A percentile compares a stretch with the other conserved stretches of the same genome.
Evolutionary conservation across 2,888 invertebrate species (phyloP).

Genomic region (Chymomyza procnemis): DNA sequence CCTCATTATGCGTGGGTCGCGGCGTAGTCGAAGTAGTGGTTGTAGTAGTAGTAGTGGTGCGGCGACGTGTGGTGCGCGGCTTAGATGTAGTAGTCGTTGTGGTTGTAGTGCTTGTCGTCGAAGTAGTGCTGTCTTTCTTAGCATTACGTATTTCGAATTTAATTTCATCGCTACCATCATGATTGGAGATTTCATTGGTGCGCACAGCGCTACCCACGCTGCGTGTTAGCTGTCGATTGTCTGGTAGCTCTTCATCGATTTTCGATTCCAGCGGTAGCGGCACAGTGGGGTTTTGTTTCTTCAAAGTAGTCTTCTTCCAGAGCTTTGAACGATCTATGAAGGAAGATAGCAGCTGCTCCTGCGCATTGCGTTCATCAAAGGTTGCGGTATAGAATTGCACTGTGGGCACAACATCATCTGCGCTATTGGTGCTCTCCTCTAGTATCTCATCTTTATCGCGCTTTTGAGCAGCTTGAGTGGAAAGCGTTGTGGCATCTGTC

Average conservation of each 20-base stretch:
- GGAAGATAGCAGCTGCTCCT: conserved; percentile 73
- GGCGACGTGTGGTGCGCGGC: conserved; percentile 80
- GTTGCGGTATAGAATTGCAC: conserved; percentile 81
- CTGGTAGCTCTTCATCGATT: conserved; percentile 30
- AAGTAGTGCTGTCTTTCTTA: conserved; percentile 70
- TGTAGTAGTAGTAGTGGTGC: conserved; percentile 77
- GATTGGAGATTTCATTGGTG: conserved; percentile 75
- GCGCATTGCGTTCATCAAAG: conserved; percentile 73
- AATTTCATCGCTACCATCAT: conserved; percentile 67
- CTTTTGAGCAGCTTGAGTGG: not conserved
- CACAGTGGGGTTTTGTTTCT: conserved; percentile 38
- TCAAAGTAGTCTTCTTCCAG: conserved; percentile 58
- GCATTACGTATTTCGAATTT: conserved; percentile 75
- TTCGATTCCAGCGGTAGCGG: conserved; percentile 20
- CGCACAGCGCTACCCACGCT: conserved; percentile 73
- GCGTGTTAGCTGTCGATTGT: conserved; percentile 76
- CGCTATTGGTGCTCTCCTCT: conserved; percentile 79
- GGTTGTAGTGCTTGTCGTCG: conserved; percentile 42
- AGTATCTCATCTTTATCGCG: conserved; percentile 77
- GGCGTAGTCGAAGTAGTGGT: conserved; percentile 83
- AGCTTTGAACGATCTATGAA: conserved; percentile 72
- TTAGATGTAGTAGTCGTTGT: conserved; percentile 73
- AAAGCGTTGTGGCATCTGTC: not conserved
- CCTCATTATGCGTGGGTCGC: conserved; percentile 84
- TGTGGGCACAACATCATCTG: conserved; percentile 78